Percentiles rank a stretch among this genome's conserved stretches.
Evolutionary conservation across 2,888 invertebrate genomes (phyloP).

Genomic region (Chrysopilus asiliformis): DNA sequence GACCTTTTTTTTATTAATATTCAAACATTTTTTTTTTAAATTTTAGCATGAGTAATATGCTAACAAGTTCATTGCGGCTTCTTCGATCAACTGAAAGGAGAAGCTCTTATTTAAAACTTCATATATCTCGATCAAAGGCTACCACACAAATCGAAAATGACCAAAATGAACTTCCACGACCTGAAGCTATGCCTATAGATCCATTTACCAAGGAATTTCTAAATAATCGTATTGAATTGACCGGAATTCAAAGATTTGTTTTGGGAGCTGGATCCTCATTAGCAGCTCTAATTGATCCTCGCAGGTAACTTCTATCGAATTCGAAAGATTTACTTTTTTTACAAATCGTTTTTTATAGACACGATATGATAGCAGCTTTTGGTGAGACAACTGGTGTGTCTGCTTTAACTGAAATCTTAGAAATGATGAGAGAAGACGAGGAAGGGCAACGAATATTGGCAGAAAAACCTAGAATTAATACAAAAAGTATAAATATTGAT

Average conservation of each 20-base stretch:
- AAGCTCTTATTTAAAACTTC: no score
- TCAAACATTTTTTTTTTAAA: no score
- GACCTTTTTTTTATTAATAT: no score
- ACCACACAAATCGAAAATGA: not conserved
- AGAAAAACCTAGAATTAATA: constrained; percentile 77
- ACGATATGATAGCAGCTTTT: constrained; percentile 89
- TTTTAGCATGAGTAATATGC: no score
- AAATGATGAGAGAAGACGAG: constrained; percentile 58
- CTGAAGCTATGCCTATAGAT: constrained; percentile 19
- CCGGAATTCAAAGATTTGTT: constrained; percentile 58
- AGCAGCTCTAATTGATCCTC: constrained; percentile 68
- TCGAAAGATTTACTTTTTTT: not conserved
- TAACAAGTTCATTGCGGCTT: no score
- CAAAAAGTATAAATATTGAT: constrained; percentile 62
- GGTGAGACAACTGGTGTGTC: constrained; percentile 76
- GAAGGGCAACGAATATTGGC: constrained; percentile 66
- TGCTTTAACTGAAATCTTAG: constrained; percentile 57
- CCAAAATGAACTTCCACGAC: no score
- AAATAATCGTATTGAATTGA: constrained; percentile 49
- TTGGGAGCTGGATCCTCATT: constrained; percentile 79
- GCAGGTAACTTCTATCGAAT: constrained; percentile 30
- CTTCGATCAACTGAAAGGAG: no score
- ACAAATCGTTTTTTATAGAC: constrained; percentile 34
- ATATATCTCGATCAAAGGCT: no score
- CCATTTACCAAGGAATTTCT: constrained; percentile 48